These are phyloP conservation scores for Chrysopilus asiliformis DNA, from an alignment of 2,888 invertebrate genomes.

Conservation along the genomic window DNA sequence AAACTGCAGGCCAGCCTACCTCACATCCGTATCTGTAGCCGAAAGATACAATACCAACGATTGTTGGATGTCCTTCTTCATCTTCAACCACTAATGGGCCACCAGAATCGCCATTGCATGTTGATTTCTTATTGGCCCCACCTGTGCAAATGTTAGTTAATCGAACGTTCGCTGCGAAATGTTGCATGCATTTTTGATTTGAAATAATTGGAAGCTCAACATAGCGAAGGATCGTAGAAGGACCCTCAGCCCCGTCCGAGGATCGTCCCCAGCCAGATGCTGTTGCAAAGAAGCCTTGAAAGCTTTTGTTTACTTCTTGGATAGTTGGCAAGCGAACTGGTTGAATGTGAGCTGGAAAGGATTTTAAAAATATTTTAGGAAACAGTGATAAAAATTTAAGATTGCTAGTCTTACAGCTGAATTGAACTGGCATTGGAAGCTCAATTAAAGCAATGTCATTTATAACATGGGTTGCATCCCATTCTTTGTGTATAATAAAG, in stretches of 20 bases:
- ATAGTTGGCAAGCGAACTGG: conserved; percentile 1
- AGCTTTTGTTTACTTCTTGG: neutral
- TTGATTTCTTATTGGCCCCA: conserved; percentile 2
- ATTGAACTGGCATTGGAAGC: conserved; percentile 26
- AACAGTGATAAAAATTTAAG: neutral
- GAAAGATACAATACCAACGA: conserved; percentile 8
- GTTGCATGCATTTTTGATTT: neutral
- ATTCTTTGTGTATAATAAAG: conserved; percentile 29
- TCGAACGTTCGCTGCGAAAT: neutral
- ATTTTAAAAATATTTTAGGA: neutral
- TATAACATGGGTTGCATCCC: conserved; percentile 29
- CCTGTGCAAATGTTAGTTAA: conserved; percentile 5
- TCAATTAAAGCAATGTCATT: conserved; percentile 32
- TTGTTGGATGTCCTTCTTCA: neutral
- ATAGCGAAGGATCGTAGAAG: conserved; percentile 4
- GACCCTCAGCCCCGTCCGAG: conserved; percentile 23
- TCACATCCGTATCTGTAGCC: conserved; percentile 7
- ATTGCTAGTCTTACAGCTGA: conserved; percentile 23
- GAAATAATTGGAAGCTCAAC: too few relatives aligned
- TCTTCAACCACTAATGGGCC: conserved; percentile 6
- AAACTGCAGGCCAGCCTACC: conserved; percentile 7
- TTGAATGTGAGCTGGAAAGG: conserved; percentile 3
- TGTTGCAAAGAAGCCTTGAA: neutral
- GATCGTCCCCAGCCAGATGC: conserved; percentile 26
- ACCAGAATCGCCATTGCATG: conserved; percentile 11